Percentiles rank a stretch among this genome's conserved stretches.
Conservation (phyloP, 2,888 invertebrate species). For the Lacanobia wlatinum region DNA sequence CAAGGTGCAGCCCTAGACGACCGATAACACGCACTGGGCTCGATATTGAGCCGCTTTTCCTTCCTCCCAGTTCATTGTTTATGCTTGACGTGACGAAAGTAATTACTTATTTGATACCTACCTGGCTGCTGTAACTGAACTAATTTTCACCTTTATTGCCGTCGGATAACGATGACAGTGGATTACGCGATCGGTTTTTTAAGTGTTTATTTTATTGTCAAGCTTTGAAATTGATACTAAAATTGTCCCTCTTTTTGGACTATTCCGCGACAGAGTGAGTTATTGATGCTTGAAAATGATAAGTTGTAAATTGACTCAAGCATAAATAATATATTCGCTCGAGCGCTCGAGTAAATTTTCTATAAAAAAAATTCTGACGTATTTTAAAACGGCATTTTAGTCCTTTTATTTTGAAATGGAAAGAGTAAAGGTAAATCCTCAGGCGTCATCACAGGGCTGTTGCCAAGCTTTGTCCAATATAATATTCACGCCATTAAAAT, state of each 20-base stretch:
- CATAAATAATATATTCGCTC: not conserved
- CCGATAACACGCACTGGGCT: slow-evolving; percentile 60
- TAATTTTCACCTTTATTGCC: slow-evolving; percentile 51
- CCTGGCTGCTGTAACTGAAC: slow-evolving; percentile 22
- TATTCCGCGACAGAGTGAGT: not conserved
- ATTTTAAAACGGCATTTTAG: not conserved
- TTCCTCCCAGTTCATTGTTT: slow-evolving; percentile 57
- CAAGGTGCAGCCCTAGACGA: slow-evolving; percentile 54
- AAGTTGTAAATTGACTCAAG: not conserved
- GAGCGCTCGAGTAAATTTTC: not conserved
- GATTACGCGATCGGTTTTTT: slow-evolving; percentile 23
- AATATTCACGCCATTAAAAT: slow-evolving; percentile 54
- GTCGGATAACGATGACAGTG: slow-evolving; percentile 25
- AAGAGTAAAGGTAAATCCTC: slow-evolving; percentile 8
- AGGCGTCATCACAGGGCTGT: not conserved
- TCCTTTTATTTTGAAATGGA: slow-evolving; percentile 3
- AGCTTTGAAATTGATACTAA: slow-evolving; percentile 16
- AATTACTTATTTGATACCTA: slow-evolving; percentile 55
- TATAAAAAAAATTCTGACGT: not conserved
- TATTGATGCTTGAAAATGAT: not conserved
- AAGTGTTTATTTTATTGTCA: slow-evolving; percentile 41
- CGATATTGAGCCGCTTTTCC: slow-evolving; percentile 56
- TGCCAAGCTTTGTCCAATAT: slow-evolving; percentile 27
- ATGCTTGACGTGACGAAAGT: slow-evolving; percentile 60
- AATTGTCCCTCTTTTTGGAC: not conserved